Evolutionary conservation across 2,888 invertebrate species (phyloP), one percentile per base, ranked within the genome.

Genomic region (Acleris laterana): DNA sequence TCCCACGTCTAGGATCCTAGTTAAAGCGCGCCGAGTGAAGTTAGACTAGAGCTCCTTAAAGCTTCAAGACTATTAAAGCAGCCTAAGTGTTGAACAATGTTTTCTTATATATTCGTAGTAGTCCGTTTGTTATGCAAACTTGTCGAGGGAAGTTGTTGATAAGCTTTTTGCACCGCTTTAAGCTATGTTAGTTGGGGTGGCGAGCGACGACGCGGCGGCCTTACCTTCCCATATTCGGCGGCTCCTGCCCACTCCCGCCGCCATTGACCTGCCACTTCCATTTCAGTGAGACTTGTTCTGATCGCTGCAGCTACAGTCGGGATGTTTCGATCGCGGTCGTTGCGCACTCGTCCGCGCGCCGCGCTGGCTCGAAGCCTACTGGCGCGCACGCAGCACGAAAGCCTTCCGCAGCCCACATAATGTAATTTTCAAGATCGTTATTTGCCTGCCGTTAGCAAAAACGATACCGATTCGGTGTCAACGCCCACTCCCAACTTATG

Each of bases 191-290:
- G 16, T 52, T 16, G 32, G 71, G 70, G 69, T 71, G 73, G 72
- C 68, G 44, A 46, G 61, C 44, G 56, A 60, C 55, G 56, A 60
- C 55, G 56, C 60, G 69, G 68, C 70, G 76, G 71, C 72, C 84
- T 87, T 76, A 93, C 93, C 85, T 93, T 91, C 76, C 93, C 93
- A 82, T 89, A 93, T 83, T 93, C 93, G 75, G 93, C 93, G 57
- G 89, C 85, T 71, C 93, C 93, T 72, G 93, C 87, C 93, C 93
- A 93, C 85, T 92, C 85, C 79, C 89, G 83, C 74, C 88, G 88
- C 93, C 93, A 93, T 83, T 91, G 92, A 80, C 88, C 91, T 75
- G 90, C 92, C 73, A 93, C 86, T 85, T 93, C 92, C 92, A 93
- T 92, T 73, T 81, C 79, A 73, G 74, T 74, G 73, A 72, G 73